Evolutionary conservation across 2,888 invertebrate genomes (phyloP).

Genomic region (Schizaphis graminum): DNA sequence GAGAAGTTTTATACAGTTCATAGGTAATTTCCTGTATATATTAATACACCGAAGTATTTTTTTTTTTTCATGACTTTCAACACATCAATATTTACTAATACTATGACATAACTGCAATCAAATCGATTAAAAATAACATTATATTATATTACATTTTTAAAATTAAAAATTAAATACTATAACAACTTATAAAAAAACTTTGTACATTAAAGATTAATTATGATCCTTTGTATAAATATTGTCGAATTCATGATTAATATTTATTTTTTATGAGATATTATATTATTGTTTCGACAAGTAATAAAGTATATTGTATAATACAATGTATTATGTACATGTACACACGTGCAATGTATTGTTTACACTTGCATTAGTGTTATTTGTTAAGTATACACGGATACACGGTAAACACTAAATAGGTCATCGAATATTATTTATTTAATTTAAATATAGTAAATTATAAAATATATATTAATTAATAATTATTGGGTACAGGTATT

Average conservation of each 20-base stretch:
- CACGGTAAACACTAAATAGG: background rate
- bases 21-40: conserved; percentile 1
- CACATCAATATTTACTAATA: background rate
- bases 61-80: background rate
- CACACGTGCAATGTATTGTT: background rate
- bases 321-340: background rate
- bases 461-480: background rate
- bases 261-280: background rate
- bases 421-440: background rate
- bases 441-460: background rate
- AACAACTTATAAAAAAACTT: background rate
- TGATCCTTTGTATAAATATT: background rate
- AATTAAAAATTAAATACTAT: background rate
- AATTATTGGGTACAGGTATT: background rate
- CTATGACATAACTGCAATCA: background rate
- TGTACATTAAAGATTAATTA: background rate
- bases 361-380: background rate
- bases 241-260: background rate
- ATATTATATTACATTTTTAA: background rate
- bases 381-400: background rate
- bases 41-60: background rate
- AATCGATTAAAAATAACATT: background rate
- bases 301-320: background rate
- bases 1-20: background rate
- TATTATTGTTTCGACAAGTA: background rate